Evolutionary conservation across 2,797 vertebrate species (phyloP), one percentile per base, ranked within the genome.

Genomic region (Rhinogobio ventralis): DNA sequence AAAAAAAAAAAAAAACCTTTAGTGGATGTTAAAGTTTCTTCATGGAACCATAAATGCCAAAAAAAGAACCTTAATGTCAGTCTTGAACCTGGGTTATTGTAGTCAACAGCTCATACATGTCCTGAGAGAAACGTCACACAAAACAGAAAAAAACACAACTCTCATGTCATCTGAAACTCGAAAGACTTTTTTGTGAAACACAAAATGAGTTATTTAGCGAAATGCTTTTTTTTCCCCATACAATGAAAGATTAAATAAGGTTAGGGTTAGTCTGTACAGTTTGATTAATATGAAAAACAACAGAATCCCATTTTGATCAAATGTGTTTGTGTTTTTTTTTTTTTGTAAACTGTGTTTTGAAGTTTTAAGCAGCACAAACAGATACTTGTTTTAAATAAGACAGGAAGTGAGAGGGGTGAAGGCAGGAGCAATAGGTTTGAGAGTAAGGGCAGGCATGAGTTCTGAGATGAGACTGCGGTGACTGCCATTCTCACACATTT

Each of bases 401-500:
- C 87, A 86, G 87, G 87, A 86, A 86, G 87, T 74, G 78, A 84
- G 73, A 86, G 77, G 60, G 87, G 76, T 76, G 73, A 81, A 25
- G 28, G 28, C 33, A 53, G 66, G 85, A 88, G 81, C 72, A 81
- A 78, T 68, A 36, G 72, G 74, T 85, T 42, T 36, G 84, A 14
- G 46, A 82, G 75, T 62, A 75, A 86, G 82, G 76, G 46, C 53
- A 81, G 71, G 36, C 23, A 55, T 39, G 42, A 79, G 25, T 74
- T 60, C 28, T 82, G 89, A 91, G 90, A 89, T 87, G 88, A 88
- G 87, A 87, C 90, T 89, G 92, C 39, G 84, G 88, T 88, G 88
- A 86, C 87, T 88, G 87, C 45, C 84, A 42, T 86, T 89, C 89
- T 93, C 92, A 89, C 91, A 89, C 87, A 87, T 88, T 78, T 87